phyloP scores from a whole-genome alignment of 37 sponge, comb jelly and placozoan genomes.

The Geodia barretti region DNA sequence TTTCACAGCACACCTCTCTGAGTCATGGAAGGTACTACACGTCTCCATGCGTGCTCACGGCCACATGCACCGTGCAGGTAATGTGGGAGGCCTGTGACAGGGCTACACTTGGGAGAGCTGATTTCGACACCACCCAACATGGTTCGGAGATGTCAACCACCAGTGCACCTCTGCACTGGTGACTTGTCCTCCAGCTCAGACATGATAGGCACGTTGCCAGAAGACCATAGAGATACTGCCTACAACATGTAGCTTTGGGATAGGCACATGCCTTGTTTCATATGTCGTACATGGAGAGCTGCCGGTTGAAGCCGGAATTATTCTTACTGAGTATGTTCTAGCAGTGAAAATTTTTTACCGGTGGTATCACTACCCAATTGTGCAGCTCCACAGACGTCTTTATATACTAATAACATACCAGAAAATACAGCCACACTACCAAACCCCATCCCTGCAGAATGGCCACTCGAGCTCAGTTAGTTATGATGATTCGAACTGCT shows the following conservation, averaged over 20 bases:
- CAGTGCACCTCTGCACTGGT: no score
- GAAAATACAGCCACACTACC: constrained; percentile 13
- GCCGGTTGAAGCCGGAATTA: constrained; percentile 34
- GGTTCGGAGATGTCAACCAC: no score
- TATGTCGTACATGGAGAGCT: constrained; percentile 32
- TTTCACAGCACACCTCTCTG: no score
- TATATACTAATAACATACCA: not conserved
- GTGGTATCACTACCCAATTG: not conserved
- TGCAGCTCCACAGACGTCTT: not conserved
- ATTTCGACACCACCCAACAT: no score
- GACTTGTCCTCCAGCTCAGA: no score
- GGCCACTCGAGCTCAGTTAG: not conserved
- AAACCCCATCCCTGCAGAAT: constrained; percentile 34
- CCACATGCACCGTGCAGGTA: no score
- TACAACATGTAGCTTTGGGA: no score
- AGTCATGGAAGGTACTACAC: no score
- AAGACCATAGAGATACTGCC: not conserved
- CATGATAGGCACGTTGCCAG: no score
- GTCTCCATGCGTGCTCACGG: no score
- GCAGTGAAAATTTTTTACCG: not conserved
- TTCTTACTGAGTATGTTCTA: not conserved
- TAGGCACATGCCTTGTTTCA: not conserved
- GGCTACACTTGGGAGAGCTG: no score
- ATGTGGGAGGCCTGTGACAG: no score
- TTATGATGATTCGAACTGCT: not conserved